phyloP scores from a whole-genome alignment of 2,797 vertebrate genomes.

The Parotocinclus haroldoi region DNA sequence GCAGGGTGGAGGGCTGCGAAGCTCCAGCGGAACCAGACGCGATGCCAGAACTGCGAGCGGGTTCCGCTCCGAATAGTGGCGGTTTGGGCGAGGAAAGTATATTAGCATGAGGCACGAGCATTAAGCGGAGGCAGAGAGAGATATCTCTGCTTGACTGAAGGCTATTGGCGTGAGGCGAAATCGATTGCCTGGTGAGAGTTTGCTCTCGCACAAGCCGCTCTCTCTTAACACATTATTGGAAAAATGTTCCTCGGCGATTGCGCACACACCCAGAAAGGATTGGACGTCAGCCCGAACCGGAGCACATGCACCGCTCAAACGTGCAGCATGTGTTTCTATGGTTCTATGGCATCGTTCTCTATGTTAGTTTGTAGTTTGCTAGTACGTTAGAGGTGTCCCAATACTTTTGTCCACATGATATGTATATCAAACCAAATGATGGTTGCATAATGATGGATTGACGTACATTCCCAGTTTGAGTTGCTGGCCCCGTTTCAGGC shows the following conservation, averaged over 20 bases:
- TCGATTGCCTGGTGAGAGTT: slow-evolving; percentile 35
- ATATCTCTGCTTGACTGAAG: slow-evolving; percentile 37
- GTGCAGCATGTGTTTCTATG: not conserved
- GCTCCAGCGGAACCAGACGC: slow-evolving; percentile 35
- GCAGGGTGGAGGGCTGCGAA: slow-evolving; percentile 53
- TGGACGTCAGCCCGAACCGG: not conserved
- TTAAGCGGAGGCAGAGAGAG: slow-evolving; percentile 19
- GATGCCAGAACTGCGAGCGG: slow-evolving; percentile 39
- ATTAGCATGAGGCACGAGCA: slow-evolving; percentile 32
- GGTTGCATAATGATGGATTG: too few species aligned
- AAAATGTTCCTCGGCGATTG: slow-evolving; percentile 19
- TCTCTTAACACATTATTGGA: slow-evolving; percentile 2
- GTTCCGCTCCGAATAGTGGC: slow-evolving; percentile 33
- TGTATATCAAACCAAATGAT: too few species aligned
- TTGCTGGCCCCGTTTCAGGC: too few species aligned
- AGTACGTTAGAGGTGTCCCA: too few species aligned
- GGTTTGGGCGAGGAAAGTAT: slow-evolving; percentile 29
- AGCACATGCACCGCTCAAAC: not conserved
- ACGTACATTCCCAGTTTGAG: too few species aligned
- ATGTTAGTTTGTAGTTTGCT: too few species aligned
- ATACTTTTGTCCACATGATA: too few species aligned
- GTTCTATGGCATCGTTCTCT: not conserved
- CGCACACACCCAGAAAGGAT: not conserved
- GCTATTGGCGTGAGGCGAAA: slow-evolving; percentile 42
- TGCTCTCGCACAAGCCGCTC: slow-evolving; percentile 17